phyloP scores from a whole-genome alignment of 2,113 vertebrate genomes.

The Argyrosomus japonicus region DNA sequence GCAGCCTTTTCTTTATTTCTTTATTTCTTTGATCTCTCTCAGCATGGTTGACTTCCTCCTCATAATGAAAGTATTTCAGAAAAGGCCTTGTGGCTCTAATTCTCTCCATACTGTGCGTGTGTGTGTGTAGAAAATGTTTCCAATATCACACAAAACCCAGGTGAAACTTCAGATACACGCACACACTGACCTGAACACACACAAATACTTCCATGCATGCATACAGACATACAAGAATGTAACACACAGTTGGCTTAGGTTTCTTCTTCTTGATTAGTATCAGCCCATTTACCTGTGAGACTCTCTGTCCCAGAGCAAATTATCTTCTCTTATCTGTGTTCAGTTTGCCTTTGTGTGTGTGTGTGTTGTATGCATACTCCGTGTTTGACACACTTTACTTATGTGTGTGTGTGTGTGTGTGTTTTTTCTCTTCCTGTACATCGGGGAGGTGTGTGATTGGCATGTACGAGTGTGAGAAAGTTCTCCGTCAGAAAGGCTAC shows the following conservation, averaged over 20 bases:
- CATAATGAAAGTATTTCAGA: conserved; percentile 62
- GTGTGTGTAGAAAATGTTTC: conserved; percentile 63
- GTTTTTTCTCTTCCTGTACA: conserved; percentile 3
- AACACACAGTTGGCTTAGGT: conserved; percentile 45
- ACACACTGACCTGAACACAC: conserved; percentile 4
- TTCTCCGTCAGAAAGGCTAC: conserved; percentile 74
- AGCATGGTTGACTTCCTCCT: conserved; percentile 41
- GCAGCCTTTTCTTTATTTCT: conserved; percentile 8
- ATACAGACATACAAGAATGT: conserved; percentile 44
- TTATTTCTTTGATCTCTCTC: conserved; percentile 40
- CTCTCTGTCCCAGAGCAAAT: conserved; percentile 71
- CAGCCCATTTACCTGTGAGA: conserved; percentile 73
- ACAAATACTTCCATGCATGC: conserved; percentile 15
- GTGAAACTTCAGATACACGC: conserved; percentile 37
- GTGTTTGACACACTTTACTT: conserved; percentile 33
- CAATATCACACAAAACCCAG: conserved; percentile 56
- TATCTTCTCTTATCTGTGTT: conserved; percentile 72
- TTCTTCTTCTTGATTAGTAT: conserved; percentile 70
- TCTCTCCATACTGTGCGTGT: conserved; percentile 30
- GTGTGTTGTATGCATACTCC: conserved; percentile 28
- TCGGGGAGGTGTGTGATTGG: conserved; percentile 70
- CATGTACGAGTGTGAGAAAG: conserved; percentile 85
- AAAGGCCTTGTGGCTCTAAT: conserved; percentile 45
- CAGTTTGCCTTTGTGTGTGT: conserved; percentile 53
- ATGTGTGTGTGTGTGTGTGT: conserved; percentile 43